These are phyloP conservation scores for Astyanax mexicanus DNA, from an alignment of 2,797 vertebrate species.

Conservation along the genomic window DNA sequence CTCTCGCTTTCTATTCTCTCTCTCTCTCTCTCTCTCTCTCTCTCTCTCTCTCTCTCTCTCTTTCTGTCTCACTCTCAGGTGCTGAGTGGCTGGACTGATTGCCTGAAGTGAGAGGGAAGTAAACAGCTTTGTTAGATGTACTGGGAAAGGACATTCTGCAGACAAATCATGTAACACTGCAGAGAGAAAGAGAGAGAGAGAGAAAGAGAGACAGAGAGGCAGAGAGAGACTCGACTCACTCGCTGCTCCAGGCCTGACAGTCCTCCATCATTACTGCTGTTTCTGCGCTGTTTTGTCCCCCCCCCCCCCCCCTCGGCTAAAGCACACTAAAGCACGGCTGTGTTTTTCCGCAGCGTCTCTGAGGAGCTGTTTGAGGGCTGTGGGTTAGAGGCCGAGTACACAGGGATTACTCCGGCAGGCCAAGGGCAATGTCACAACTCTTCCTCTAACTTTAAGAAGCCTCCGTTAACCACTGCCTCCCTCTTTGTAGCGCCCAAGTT, in stretches of 20 bases:
- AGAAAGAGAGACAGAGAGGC: constrained; percentile 6
- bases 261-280: constrained; percentile 44
- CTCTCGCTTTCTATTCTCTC: too few relatives aligned
- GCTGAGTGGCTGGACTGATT: constrained; percentile 17
- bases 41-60: too few relatives aligned
- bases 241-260: constrained; percentile 30
- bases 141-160: constrained; percentile 29
- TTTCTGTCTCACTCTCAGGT: too few relatives aligned
- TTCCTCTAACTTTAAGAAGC: constrained; percentile 15
- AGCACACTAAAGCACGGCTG: constrained; percentile 21
- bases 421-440: constrained; percentile 39
- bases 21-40: too few relatives aligned
- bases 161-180: constrained; percentile 27
- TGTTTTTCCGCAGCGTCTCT: constrained; percentile 18
- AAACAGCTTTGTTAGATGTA: constrained; percentile 32
- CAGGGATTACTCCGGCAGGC: constrained; percentile 27
- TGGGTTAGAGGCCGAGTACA: constrained; percentile 16
- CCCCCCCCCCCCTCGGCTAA: constrained; percentile 20
- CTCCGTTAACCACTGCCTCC: background rate
- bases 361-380: constrained; percentile 16
- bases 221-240: constrained; percentile 3
- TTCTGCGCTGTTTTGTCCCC: constrained; percentile 33
- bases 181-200: background rate
- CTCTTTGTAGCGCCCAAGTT: background rate
- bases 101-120: constrained; percentile 22